phyloP scores from a whole-genome alignment of 2,797 vertebrate genomes.

The Helicolenus hilgendorfi region DNA sequence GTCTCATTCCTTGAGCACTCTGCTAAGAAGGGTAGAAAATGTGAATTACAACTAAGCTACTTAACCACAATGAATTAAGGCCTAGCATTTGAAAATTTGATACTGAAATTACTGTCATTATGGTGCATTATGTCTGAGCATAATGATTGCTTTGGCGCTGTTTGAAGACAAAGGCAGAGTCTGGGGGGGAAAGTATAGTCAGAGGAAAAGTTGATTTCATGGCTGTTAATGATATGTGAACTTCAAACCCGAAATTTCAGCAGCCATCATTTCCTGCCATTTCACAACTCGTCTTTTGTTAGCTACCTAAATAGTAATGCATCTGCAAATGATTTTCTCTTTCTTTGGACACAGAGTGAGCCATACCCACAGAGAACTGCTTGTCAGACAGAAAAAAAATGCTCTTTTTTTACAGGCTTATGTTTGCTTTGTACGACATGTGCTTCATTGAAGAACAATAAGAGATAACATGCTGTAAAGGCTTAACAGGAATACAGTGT shows the following conservation, averaged over 20 bases:
- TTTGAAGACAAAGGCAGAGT: constrained; percentile 80
- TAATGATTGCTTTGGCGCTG: constrained; percentile 81
- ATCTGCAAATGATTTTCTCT: constrained; percentile 60
- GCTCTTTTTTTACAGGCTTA: background rate
- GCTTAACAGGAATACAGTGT: constrained; percentile 12
- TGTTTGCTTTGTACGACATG: constrained; percentile 42
- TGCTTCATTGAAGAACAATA: constrained; percentile 15
- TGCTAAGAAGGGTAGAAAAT: constrained; percentile 76
- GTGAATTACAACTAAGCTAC: constrained; percentile 82
- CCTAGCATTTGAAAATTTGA: constrained; percentile 84
- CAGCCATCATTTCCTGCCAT: constrained; percentile 69
- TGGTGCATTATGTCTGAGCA: constrained; percentile 81
- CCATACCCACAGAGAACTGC: constrained; percentile 19
- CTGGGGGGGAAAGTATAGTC: constrained; percentile 59
- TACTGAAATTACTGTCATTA: constrained; percentile 86
- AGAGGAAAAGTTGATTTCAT: constrained; percentile 80
- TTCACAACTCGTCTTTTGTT: constrained; percentile 73
- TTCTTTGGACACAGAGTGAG: constrained; percentile 43
- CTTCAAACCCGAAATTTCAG: constrained; percentile 78
- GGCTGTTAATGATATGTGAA: constrained; percentile 79
- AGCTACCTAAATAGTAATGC: constrained; percentile 61
- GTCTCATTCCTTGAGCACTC: constrained; percentile 70
- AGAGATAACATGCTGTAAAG: constrained; percentile 4
- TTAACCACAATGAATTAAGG: constrained; percentile 86
- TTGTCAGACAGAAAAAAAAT: constrained; percentile 17